Base-by-base conservation (phyloP, 2,888 invertebrate genomes). In the Diaperis boleti region DNA sequence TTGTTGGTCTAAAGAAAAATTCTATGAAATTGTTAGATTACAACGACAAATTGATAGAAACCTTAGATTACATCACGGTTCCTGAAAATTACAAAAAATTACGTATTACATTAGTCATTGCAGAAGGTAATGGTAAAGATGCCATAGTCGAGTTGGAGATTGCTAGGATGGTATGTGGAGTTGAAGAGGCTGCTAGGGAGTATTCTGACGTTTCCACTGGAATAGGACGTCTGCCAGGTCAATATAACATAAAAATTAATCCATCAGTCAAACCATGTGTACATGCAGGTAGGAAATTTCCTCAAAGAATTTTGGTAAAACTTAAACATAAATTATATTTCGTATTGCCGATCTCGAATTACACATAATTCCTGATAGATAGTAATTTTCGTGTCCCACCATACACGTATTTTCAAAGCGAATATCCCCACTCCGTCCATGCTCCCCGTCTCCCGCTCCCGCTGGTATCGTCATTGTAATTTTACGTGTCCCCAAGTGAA, bases 291-390 rank as follows among this genome's bases (percentile, higher is more conserved):
- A 50, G 50, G 18, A 20, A 35, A 11, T 17, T 50, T 35, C 50
- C 35, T 35, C 10, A 22, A 18, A n/a, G 14, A 2, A n/a, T 50
- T 6, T 10, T 17, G 11, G 15, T 15, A 14, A 50, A 50, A 52
- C 54, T 70, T 7, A 64, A 70, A 66, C 4, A 33, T 31, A 61
- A 52, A n/a, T 15, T 70, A 39, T 13, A 59, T 6, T n/a, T n/a
- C n/a, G n/a, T n/a, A n/a, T n/a, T n/a, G n/a, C n/a, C n/a, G n/a
- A n/a, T n/a, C n/a, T n/a, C n/a, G n/a, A n/a, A n/a, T n/a, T n/a
- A n/a, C n/a, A n/a, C n/a, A n/a, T n/a, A n/a, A n/a, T n/a, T n/a
- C n/a, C n/a, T n/a, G n/a, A n/a, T n/a, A n/a, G n/a, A n/a, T n/a
- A n/a, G n/a, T n/a, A n/a, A n/a, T n/a, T n/a, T n/a, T n/a, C n/a